Conservation (phyloP, 2,888 invertebrate genomes). For the Campopleginae sp. region DNA sequence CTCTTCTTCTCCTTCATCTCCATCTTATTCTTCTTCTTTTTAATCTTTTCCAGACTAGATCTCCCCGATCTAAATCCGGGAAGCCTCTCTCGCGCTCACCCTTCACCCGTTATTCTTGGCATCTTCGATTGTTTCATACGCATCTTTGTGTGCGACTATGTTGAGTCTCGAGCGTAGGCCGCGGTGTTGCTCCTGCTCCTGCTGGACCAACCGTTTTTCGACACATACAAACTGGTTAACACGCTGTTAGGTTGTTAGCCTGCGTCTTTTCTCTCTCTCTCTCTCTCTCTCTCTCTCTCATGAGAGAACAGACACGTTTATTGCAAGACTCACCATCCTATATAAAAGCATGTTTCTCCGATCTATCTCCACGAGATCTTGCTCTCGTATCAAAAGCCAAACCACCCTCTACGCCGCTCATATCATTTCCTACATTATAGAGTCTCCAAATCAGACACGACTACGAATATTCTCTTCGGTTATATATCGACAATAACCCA, state of each 20-base stretch:
- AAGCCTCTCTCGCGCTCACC: slow-evolving; percentile 17
- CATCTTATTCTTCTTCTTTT: slow-evolving; percentile 15
- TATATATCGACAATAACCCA: slow-evolving; percentile 7
- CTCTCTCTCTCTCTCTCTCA: slow-evolving; percentile 42
- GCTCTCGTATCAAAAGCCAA: slow-evolving; percentile 11
- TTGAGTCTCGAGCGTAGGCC: background rate
- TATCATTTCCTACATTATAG: slow-evolving; percentile 45
- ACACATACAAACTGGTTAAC: slow-evolving; percentile 64
- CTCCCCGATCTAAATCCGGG: slow-evolving; percentile 24
- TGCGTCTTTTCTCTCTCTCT: slow-evolving; percentile 47
- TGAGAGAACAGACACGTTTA: slow-evolving; percentile 2
- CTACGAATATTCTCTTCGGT: slow-evolving; percentile 21
- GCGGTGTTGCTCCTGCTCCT: background rate
- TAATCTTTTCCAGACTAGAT: slow-evolving; percentile 38
- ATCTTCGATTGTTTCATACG: slow-evolving; percentile 36
- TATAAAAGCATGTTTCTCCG: background rate
- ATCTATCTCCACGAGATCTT: background rate
- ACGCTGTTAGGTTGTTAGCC: slow-evolving; percentile 64
- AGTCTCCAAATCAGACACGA: slow-evolving; percentile 47
- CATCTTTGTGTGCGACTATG: background rate
- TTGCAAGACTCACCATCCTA: background rate
- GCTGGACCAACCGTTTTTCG: slow-evolving; percentile 29
- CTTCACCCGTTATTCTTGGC: slow-evolving; percentile 2
- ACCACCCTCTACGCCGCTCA: slow-evolving; percentile 29
- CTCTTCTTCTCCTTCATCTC: background rate